These are phyloP conservation scores for Syngnathus scovelli DNA, from an alignment of 2,113 vertebrate genomes.

Conservation along the genomic window DNA sequence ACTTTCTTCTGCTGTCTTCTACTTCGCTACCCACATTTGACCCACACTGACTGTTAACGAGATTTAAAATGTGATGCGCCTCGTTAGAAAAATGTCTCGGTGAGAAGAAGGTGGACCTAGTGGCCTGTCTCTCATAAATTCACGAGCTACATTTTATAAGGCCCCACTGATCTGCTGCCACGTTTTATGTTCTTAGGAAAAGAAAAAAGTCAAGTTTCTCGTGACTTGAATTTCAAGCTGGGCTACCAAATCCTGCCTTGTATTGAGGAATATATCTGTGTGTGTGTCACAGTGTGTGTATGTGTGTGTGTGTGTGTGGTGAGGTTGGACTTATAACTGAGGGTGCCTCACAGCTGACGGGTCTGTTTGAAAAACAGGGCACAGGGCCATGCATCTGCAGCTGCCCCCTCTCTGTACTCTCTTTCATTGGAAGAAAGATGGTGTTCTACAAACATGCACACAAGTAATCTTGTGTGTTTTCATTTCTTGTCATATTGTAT, in stretches of 20 bases:
- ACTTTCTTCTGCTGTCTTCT: background rate
- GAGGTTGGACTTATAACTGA: constrained; percentile 15
- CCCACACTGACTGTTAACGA: constrained; percentile 1
- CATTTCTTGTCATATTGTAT: constrained; percentile 3
- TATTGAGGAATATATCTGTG: constrained; percentile 7
- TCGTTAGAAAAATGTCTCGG: constrained; percentile 20
- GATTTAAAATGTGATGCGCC: constrained; percentile 14
- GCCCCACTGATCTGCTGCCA: constrained; percentile 8
- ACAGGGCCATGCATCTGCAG: constrained; percentile 65
- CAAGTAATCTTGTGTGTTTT: constrained; percentile 19
- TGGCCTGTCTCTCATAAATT: background rate
- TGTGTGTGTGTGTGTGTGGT: constrained; percentile 5
- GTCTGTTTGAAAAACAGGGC: constrained; percentile 58
- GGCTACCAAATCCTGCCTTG: constrained; percentile 5
- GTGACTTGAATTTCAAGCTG: constrained; percentile 10
- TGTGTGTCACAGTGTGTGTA: no score
- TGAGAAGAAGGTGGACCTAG: constrained; percentile 24
- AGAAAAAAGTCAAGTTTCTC: background rate
- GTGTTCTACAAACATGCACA: constrained; percentile 34
- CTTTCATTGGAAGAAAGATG: constrained; percentile 63
- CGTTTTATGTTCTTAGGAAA: background rate
- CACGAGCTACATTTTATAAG: background rate
- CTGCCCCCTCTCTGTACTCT: constrained; percentile 67
- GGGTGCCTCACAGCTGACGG: constrained; percentile 62
- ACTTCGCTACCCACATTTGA: background rate